phyloP scores from a whole-genome alignment of 1,140 invertebrate species.

The Aricia agestis region DNA sequence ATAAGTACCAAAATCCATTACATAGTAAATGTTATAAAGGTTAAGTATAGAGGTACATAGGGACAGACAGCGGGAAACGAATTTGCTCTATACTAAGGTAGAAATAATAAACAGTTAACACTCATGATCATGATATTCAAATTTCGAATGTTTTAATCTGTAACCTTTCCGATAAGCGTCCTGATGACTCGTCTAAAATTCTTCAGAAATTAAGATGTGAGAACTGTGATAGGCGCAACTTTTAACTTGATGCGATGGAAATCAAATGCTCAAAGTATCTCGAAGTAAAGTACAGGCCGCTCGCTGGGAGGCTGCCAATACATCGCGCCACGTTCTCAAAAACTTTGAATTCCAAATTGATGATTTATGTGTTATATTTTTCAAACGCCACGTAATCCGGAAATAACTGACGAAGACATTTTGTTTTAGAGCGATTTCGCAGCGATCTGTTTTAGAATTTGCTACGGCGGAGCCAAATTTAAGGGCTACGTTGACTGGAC shows the following conservation, averaged over 20 bases:
- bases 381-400: slow-evolving; percentile 11
- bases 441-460: neutral
- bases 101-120: no score
- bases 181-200: neutral
- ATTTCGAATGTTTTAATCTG: slow-evolving; percentile 2
- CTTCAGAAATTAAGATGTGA: slow-evolving; percentile 3
- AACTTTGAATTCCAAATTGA: slow-evolving; percentile 15
- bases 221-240: neutral
- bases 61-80: no score
- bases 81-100: no score
- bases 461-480: neutral
- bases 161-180: neutral
- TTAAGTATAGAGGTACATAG: no score
- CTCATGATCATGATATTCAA: no score
- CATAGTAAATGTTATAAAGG: no score
- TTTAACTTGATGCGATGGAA: slow-evolving; percentile 6
- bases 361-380: slow-evolving; percentile 17
- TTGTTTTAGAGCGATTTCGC: neutral
- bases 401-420: neutral
- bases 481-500: neutral
- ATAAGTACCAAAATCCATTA: no score
- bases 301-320: slow-evolving; percentile 7
- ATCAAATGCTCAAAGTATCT: slow-evolving; percentile 7
- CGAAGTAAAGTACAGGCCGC: slow-evolving; percentile 8
- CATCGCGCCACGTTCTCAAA: slow-evolving; percentile 9